These are phyloP conservation scores for Enhydra lutris DNA, from an alignment of 2,113 vertebrate genomes.

Conservation along the genomic window DNA sequence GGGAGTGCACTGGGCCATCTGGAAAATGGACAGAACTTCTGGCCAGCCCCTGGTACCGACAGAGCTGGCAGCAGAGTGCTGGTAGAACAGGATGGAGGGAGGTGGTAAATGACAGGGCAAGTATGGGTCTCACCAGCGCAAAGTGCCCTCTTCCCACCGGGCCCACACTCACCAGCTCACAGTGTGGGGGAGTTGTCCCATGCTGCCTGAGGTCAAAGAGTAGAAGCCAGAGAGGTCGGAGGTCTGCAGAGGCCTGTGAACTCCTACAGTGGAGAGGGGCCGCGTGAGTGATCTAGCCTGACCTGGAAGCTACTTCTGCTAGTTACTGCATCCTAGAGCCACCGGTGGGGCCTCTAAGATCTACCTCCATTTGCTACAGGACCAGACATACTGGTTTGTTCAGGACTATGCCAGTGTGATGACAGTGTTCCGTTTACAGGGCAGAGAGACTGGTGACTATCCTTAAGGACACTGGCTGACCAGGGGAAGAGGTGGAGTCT, in stretches of 20 bases:
- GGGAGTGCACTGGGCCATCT: background rate
- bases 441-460: background rate
- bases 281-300: background rate
- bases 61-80: background rate
- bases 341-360: background rate
- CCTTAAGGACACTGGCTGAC: background rate
- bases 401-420: background rate
- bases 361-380: background rate
- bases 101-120: background rate
- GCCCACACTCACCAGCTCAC: slow-evolving; percentile 96
- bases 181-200: slow-evolving; percentile 94
- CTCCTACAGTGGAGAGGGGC: slow-evolving; percentile 81
- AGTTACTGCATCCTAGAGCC: background rate
- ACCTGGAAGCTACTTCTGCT: background rate
- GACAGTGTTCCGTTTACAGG: background rate
- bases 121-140: background rate
- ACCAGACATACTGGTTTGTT: background rate
- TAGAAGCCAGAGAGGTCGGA: slow-evolving; percentile 96
- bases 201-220: slow-evolving; percentile 91
- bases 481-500: background rate
- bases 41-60: background rate
- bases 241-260: slow-evolving; percentile 93
- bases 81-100: background rate
- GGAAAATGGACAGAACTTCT: background rate
- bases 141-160: background rate